These are phyloP conservation scores for Anthonomus grandis DNA, from an alignment of 1,140 invertebrate species.

Conservation along the genomic window DNA sequence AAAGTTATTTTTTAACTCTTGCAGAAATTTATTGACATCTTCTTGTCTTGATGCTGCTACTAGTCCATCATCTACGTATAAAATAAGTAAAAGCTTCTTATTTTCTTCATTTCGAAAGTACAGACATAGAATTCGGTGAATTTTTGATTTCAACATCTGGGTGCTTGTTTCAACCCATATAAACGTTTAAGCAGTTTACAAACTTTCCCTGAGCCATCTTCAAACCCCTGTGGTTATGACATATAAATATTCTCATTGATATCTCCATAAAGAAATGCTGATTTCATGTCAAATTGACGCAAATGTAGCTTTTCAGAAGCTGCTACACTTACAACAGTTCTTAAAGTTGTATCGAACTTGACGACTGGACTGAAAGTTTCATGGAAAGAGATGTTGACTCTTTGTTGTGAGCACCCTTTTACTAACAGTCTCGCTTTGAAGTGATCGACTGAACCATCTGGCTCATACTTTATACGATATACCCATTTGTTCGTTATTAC, in stretches of 20 bases:
- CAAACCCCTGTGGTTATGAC: constrained; percentile 44
- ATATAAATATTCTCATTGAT: constrained; percentile 50
- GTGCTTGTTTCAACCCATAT: constrained; percentile 39
- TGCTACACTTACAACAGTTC: constrained; percentile 39
- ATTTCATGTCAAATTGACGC: constrained; percentile 50
- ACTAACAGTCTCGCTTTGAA: constrained; percentile 45
- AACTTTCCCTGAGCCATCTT: constrained; percentile 38
- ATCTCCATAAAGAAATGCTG: constrained; percentile 50
- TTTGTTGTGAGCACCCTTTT: constrained; percentile 41
- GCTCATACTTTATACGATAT: constrained; percentile 32
- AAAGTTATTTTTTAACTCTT: constrained; percentile 15
- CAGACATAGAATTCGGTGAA: constrained; percentile 26
- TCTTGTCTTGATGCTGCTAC: constrained; percentile 30
- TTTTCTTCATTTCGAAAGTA: constrained; percentile 13
- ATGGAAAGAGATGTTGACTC: constrained; percentile 21
- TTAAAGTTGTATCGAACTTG: constrained; percentile 44
- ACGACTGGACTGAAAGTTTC: constrained; percentile 42
- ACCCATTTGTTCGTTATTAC: constrained; percentile 44
- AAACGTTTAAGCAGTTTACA: constrained; percentile 45
- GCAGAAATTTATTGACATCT: constrained; percentile 34
- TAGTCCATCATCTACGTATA: constrained; percentile 40
- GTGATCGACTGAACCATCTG: constrained; percentile 20
- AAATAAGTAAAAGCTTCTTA: constrained; percentile 17
- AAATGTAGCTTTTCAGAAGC: constrained; percentile 41
- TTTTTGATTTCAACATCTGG: constrained; percentile 25